Evolutionary conservation across 2,113 vertebrate species (phyloP).

Genomic region (Macrotis lagotis): DNA sequence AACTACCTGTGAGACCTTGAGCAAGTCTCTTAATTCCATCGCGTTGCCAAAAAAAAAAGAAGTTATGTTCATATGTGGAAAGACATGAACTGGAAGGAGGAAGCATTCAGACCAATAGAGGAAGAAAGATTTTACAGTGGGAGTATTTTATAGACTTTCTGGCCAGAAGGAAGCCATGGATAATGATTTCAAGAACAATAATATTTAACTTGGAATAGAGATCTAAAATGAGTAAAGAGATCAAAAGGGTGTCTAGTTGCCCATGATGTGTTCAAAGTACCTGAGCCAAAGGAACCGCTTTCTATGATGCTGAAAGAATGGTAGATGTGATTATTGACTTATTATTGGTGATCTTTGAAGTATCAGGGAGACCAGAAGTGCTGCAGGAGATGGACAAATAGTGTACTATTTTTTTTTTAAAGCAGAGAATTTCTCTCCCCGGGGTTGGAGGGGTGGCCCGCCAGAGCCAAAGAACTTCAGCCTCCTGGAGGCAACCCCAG

Average conservation of each 20-base stretch:
- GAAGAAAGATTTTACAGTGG: not conserved
- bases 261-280: not conserved
- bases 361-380: not conserved
- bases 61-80: not conserved
- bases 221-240: not conserved
- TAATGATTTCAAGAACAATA: not conserved
- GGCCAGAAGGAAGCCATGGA: not conserved
- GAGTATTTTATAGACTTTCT: not conserved
- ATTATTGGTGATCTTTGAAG: not conserved
- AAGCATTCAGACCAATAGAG: not conserved
- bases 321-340: not conserved
- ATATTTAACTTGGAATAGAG: not conserved
- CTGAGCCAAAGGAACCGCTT: not conserved
- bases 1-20: too few relatives aligned
- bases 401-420: not conserved
- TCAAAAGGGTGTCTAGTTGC: not conserved
- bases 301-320: not conserved
- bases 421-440: not conserved
- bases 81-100: not conserved
- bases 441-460: too few relatives aligned
- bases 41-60: too few relatives aligned
- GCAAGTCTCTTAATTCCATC: too few relatives aligned
- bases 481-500: too few relatives aligned
- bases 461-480: too few relatives aligned
- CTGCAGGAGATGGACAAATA: not conserved